A percentile compares a stretch with the other conserved stretches of the same genome.
These are phyloP conservation scores for Schrankia costaestrigalis DNA, from an alignment of 2,888 invertebrate species.

Conservation along the genomic window DNA sequence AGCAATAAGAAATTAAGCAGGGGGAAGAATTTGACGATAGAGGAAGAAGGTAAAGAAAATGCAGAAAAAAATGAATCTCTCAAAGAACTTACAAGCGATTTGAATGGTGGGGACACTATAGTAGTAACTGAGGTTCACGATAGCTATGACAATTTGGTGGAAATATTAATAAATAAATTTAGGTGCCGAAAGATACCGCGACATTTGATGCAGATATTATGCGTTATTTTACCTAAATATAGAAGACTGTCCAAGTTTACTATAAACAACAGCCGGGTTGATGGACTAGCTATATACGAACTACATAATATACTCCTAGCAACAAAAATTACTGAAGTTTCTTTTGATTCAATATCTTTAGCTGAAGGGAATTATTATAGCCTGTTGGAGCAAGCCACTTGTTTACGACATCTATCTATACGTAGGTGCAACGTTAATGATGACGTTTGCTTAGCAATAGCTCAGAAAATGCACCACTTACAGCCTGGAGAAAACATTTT, in stretches of 20 bases:
- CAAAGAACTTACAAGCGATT: background rate
- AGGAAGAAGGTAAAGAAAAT: too few species aligned
- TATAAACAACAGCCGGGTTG: constrained; percentile 35
- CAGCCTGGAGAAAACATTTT: constrained; percentile 39
- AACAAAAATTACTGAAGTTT: constrained; percentile 45
- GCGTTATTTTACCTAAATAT: constrained; percentile 34
- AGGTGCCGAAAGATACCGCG: constrained; percentile 29
- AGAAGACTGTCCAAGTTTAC: constrained; percentile 37
- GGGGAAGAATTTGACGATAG: too few species aligned
- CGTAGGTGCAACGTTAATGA: constrained; percentile 49
- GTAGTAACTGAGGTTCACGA: constrained; percentile 39
- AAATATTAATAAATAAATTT: constrained; percentile 36
- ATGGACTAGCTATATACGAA: constrained; percentile 42
- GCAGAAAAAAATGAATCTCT: too few species aligned
- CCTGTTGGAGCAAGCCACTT: constrained; percentile 32
- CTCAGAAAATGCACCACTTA: constrained; percentile 33
- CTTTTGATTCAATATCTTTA: constrained; percentile 44
- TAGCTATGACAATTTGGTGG: constrained; percentile 35
- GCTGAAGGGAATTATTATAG: constrained; percentile 38
- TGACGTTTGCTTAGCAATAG: constrained; percentile 38
- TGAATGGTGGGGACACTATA: constrained; percentile 14
- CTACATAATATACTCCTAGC: constrained; percentile 40
- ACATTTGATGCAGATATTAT: constrained; percentile 41
- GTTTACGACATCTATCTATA: constrained; percentile 43
- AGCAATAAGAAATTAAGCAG: too few species aligned